These are phyloP conservation scores for Siniperca obscura DNA, from an alignment of 2,797 vertebrate species.

Conservation along the genomic window DNA sequence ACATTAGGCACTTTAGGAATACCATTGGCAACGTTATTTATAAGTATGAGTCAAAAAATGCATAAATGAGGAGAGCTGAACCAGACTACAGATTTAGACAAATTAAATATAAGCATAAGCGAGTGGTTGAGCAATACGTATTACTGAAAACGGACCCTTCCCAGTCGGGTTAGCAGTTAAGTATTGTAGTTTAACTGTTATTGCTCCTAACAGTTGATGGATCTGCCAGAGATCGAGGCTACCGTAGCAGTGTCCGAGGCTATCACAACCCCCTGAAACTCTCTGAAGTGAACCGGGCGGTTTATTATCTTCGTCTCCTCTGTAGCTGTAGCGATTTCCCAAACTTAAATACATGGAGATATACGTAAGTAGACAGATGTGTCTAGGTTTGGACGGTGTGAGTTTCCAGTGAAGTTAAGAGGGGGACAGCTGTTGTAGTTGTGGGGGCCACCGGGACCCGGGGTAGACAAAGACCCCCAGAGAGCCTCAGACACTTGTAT, in stretches of 20 bases:
- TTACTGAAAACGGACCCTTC: background rate
- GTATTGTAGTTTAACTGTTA: background rate
- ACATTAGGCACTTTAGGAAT: background rate
- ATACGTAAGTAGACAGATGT: background rate
- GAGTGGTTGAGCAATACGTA: background rate
- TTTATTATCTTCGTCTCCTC: background rate
- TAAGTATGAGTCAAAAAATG: constrained; percentile 13
- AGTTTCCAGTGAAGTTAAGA: constrained; percentile 52
- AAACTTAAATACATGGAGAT: background rate
- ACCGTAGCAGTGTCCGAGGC: constrained; percentile 55
- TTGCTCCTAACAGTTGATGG: background rate
- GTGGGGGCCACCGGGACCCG: constrained; percentile 48
- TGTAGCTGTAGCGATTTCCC: background rate
- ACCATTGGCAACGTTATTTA: background rate
- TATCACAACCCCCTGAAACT: constrained; percentile 39
- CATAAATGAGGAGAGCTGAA: background rate
- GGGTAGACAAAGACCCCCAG: constrained; percentile 77
- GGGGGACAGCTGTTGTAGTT: constrained; percentile 56
- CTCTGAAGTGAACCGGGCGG: constrained; percentile 41
- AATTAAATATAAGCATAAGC: background rate
- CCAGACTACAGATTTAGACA: background rate
- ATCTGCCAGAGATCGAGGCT: constrained; percentile 50
- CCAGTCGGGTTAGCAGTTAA: no score
- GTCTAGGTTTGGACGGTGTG: constrained; percentile 1
- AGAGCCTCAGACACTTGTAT: constrained; percentile 63